phyloP scores from a whole-genome alignment of 1,140 invertebrate genomes.

The Halyomorpha halys region DNA sequence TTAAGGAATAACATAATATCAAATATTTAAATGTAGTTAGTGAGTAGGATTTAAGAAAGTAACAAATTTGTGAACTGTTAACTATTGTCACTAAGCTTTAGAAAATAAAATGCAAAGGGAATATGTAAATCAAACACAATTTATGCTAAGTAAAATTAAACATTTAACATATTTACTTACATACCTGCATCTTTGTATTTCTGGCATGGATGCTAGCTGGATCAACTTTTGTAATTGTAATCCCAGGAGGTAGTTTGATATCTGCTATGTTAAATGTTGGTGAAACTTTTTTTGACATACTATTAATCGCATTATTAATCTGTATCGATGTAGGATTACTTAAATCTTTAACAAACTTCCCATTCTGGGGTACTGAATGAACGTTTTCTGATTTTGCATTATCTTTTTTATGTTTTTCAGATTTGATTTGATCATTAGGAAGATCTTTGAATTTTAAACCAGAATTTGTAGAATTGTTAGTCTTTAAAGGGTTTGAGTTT shows the following conservation, averaged over 20 bases:
- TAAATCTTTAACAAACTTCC: constrained; percentile 23
- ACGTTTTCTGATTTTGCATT: not conserved
- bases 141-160: too few relatives aligned
- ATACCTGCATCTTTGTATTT: constrained; percentile 30
- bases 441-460: not conserved
- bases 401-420: not conserved
- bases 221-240: constrained; percentile 72
- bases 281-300: constrained; percentile 28
- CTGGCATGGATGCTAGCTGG: constrained; percentile 38
- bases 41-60: too few relatives aligned
- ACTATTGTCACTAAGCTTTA: too few relatives aligned
- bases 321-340: constrained; percentile 33
- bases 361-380: not conserved
- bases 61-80: too few relatives aligned
- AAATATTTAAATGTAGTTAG: too few relatives aligned
- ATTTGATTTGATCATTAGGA: not conserved
- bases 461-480: not conserved
- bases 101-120: too few relatives aligned
- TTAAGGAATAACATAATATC: too few relatives aligned
- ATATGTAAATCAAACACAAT: too few relatives aligned
- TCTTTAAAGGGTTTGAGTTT: not conserved
- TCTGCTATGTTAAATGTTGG: constrained; percentile 45
- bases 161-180: not conserved
- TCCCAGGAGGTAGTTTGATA: constrained; percentile 64
- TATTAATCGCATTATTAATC: constrained; percentile 33